Conservation (phyloP, 2,888 invertebrate genomes). For the Fragum whitleyi region DNA sequence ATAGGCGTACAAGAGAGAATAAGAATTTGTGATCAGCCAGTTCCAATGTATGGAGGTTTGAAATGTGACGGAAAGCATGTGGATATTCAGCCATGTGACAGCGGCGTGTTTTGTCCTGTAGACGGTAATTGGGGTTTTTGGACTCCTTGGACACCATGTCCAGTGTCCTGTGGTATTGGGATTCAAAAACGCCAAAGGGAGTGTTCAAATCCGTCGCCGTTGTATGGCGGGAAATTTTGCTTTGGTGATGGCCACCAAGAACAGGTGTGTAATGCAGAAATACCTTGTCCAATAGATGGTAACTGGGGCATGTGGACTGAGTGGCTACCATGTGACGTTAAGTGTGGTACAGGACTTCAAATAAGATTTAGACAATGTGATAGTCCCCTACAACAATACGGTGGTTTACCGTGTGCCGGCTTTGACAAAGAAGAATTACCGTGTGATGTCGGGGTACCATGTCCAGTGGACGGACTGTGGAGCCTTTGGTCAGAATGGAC, state of each 20-base stretch:
- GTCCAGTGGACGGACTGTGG: constrained; percentile 60
- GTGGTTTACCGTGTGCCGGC: constrained; percentile 53
- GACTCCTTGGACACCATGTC: constrained; percentile 45
- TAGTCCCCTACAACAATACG: constrained; percentile 52
- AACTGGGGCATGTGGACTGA: constrained; percentile 55
- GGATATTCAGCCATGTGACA: constrained; percentile 41
- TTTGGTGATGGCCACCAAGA: constrained; percentile 29
- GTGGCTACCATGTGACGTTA: constrained; percentile 49
- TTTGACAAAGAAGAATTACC: constrained; percentile 30
- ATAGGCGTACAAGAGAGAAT: constrained; percentile 37
- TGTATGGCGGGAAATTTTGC: constrained; percentile 52
- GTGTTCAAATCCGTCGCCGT: constrained; percentile 57
- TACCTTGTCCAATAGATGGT: constrained; percentile 51
- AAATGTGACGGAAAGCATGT: constrained; percentile 42
- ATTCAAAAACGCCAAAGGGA: constrained; percentile 33
- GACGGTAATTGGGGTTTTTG: constrained; percentile 55
- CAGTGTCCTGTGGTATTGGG: constrained; percentile 53
- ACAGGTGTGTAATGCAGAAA: constrained; percentile 41
- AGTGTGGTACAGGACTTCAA: constrained; percentile 49
- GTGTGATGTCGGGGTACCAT: constrained; percentile 47
- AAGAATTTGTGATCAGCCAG: constrained; percentile 52
- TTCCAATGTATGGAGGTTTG: constrained; percentile 57
- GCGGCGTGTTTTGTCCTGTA: constrained; percentile 52
- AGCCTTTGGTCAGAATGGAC: constrained; percentile 56
- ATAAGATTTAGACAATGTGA: constrained; percentile 44